Evolutionary conservation across 2,113 vertebrate species (phyloP).

Genomic region (Paramisgurnus dabryanus): DNA sequence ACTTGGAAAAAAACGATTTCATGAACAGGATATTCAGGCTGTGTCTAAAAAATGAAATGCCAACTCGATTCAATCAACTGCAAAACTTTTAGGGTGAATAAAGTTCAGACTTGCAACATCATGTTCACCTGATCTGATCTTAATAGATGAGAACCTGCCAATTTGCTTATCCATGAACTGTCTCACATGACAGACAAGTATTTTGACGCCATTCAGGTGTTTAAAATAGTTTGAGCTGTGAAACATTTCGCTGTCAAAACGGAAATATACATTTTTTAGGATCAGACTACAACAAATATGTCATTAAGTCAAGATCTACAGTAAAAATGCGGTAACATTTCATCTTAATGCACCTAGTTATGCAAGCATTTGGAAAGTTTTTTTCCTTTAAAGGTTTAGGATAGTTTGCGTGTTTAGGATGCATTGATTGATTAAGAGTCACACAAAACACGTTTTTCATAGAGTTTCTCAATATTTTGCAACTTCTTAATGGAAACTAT

Average conservation of each 20-base stretch:
- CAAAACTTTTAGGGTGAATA: neutral
- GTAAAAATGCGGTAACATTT: no score
- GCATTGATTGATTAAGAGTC: neutral
- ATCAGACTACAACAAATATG: no score
- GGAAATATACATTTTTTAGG: neutral
- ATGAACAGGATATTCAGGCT: conserved; percentile 24
- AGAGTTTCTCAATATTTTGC: neutral
- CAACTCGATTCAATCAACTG: neutral
- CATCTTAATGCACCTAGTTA: neutral
- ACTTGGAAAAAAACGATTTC: neutral
- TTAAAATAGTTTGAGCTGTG: neutral
- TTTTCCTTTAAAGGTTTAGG: neutral
- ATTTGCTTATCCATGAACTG: neutral
- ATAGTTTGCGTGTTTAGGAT: neutral
- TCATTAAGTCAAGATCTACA: no score
- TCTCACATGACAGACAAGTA: neutral
- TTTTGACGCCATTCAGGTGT: neutral
- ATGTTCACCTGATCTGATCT: neutral
- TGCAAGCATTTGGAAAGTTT: neutral
- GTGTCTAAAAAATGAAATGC: neutral
- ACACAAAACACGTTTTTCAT: neutral
- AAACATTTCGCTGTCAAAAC: neutral
- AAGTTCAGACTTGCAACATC: neutral
- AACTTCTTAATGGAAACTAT: neutral
- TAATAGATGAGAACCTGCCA: neutral